These are phyloP conservation scores for Eulithis prunata DNA, from an alignment of 2,888 invertebrate species.

Conservation along the genomic window DNA sequence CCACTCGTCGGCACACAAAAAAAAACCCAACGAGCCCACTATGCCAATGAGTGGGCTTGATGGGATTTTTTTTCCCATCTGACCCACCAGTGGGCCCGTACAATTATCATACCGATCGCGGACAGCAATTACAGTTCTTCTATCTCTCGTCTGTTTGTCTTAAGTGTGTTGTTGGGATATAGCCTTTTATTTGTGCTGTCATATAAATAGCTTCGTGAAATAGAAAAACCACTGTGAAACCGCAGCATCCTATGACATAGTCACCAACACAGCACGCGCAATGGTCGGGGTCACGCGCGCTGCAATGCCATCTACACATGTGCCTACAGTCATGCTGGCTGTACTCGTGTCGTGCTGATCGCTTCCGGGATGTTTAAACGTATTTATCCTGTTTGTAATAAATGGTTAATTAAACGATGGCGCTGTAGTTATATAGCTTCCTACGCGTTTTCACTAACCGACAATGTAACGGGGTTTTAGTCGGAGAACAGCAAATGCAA, in stretches of 20 bases:
- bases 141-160: too few species aligned
- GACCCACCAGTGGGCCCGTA: too few species aligned
- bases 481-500: too few species aligned
- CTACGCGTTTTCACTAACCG: slow-evolving; percentile 4
- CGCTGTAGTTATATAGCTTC: neutral
- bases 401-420: slow-evolving; percentile 10
- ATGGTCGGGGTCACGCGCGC: slow-evolving; percentile 40
- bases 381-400: slow-evolving; percentile 19
- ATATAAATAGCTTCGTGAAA: too few species aligned
- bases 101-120: too few species aligned
- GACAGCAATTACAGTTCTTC: too few species aligned
- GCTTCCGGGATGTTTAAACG: slow-evolving; percentile 31
- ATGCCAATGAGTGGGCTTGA: too few species aligned
- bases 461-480: neutral
- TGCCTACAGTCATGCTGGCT: slow-evolving; percentile 11
- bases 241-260: slow-evolving; percentile 23
- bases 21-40: too few species aligned
- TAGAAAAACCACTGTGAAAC: slow-evolving; percentile 2
- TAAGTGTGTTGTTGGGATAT: too few species aligned
- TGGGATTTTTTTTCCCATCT: too few species aligned
- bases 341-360: slow-evolving; percentile 21
- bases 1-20: too few species aligned
- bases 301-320: slow-evolving; percentile 33
- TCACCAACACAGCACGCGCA: slow-evolving; percentile 18
- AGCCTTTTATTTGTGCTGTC: too few species aligned